Percentiles rank a stretch among this genome's conserved stretches.
Evolutionary conservation across 2,888 invertebrate genomes (phyloP).

Genomic region (Therioaphis trifolii): DNA sequence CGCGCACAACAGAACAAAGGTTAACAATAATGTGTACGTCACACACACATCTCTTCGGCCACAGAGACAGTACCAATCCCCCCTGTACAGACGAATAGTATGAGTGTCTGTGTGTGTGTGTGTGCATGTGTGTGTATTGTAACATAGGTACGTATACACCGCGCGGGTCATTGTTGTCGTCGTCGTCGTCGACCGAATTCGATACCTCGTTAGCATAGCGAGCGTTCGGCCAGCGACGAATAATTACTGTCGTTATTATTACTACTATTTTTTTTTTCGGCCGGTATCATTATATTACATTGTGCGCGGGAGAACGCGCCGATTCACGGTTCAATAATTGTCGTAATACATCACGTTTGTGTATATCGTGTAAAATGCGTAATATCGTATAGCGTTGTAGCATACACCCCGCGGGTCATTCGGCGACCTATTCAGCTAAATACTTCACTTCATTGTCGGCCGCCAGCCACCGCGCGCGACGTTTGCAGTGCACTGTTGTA

Average conservation of each 20-base stretch:
- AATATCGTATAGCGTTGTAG: not conserved
- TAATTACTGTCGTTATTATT: conserved; percentile 22
- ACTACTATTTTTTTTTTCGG: not conserved
- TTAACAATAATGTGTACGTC: not conserved
- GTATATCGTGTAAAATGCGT: not conserved
- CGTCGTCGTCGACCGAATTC: conserved; percentile 15
- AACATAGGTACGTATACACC: not conserved
- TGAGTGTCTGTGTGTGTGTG: too few relatives aligned
- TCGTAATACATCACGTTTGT: not conserved
- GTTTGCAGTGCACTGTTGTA: not conserved
- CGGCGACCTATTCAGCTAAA: not conserved
- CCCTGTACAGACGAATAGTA: too few relatives aligned
- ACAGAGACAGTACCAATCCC: too few relatives aligned
- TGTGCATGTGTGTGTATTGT: too few relatives aligned
- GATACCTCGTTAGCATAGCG: conserved; percentile 58
- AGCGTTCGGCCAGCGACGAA: conserved; percentile 19
- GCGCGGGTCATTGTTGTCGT: conserved; percentile 33
- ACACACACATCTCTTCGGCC: too few relatives aligned
- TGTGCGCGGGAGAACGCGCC: not conserved
- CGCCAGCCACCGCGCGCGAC: not conserved
- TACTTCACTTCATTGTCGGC: conserved; percentile 6
- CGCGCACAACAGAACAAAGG: not conserved
- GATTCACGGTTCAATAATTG: conserved; percentile 17
- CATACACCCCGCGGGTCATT: not conserved
- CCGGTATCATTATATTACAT: not conserved